phyloP scores from a whole-genome alignment of 2,888 invertebrate genomes.

The Pseudolycoriella hygida region DNA sequence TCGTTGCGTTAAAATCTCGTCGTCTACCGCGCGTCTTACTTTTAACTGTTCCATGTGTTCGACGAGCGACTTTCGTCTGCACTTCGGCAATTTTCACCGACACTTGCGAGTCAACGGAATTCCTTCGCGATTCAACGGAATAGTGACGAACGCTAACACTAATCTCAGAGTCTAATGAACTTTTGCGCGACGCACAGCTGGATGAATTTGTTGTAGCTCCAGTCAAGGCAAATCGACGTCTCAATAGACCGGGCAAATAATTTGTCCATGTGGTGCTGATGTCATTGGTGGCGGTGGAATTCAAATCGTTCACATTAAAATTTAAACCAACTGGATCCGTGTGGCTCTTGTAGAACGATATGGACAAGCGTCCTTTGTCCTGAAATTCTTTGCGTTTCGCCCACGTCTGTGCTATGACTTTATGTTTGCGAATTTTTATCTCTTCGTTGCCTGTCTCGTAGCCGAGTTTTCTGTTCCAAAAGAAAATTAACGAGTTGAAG shows the following conservation, averaged over 20 bases:
- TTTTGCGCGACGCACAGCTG: constrained; percentile 34
- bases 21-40: constrained; percentile 20
- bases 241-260: constrained; percentile 71
- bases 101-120: constrained; percentile 74
- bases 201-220: constrained; percentile 30
- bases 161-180: constrained; percentile 47
- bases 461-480: constrained; percentile 45
- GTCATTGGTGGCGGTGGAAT: constrained; percentile 62
- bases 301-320: constrained; percentile 40
- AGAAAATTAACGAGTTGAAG: neutral
- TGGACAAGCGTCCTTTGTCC: constrained; percentile 67
- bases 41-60: constrained; percentile 23
- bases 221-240: constrained; percentile 66
- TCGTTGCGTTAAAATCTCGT: constrained; percentile 20
- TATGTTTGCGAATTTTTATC: constrained; percentile 66
- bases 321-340: constrained; percentile 79
- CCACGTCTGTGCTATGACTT: constrained; percentile 81
- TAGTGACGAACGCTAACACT: constrained; percentile 66
- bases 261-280: constrained; percentile 86
- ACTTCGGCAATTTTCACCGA: constrained; percentile 72
- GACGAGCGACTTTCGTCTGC: constrained; percentile 50
- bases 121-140: constrained; percentile 70
- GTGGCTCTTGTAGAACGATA: constrained; percentile 70
- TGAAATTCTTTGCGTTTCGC: constrained; percentile 71
- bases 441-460: constrained; percentile 48